Evolutionary conservation across 1,140 invertebrate genomes (phyloP).

Genomic region (Caenorhabditis remanei): DNA sequence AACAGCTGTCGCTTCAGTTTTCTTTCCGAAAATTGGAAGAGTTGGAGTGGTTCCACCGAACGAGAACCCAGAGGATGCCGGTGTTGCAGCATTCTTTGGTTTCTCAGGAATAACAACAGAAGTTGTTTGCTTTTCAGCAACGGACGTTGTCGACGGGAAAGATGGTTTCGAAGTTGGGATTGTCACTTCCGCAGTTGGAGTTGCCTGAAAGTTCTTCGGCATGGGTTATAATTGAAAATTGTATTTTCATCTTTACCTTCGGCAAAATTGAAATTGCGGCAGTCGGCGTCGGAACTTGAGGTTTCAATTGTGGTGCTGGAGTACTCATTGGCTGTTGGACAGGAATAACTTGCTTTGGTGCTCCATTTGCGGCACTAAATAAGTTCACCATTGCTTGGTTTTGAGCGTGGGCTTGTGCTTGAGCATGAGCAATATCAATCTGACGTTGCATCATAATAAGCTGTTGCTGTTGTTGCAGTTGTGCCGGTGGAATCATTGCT

Average conservation of each 20-base stretch:
- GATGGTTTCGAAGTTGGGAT: not conserved
- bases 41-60: constrained; percentile 19
- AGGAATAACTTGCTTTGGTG: not conserved
- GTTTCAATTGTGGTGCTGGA: not conserved
- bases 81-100: not conserved
- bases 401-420: constrained; percentile 16
- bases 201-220: not conserved
- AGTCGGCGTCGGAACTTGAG: not conserved
- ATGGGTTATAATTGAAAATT: not conserved
- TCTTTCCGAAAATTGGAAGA: constrained; percentile 41
- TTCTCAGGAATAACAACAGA: not conserved
- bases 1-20: constrained; percentile 31
- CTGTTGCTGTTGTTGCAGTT: constrained; percentile 29
- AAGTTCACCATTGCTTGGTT: not conserved
- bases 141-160: not conserved
- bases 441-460: constrained; percentile 1
- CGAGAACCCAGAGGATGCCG: not conserved
- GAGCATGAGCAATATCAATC: constrained; percentile 18
- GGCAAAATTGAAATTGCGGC: not conserved
- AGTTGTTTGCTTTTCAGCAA: not conserved
- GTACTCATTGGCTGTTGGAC: not conserved
- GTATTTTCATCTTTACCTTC: not conserved
- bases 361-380: not conserved
- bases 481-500: not conserved
- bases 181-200: not conserved